A percentile compares a stretch with the other conserved stretches of the same genome.
Evolutionary conservation across 2,888 invertebrate genomes (phyloP).

Genomic region (Cephus sareptanus): DNA sequence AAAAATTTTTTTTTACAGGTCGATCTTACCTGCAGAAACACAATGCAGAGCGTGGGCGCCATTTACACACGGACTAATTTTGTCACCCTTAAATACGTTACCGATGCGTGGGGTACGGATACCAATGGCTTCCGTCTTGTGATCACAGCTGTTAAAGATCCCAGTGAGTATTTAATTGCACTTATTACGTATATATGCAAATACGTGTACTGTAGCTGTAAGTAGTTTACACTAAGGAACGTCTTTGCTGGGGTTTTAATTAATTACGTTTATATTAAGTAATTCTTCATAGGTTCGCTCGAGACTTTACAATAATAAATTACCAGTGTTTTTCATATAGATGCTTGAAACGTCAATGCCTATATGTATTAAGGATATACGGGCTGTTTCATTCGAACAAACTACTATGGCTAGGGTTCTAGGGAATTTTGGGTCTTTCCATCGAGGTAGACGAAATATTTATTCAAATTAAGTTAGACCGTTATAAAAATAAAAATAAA

Average conservation of each 20-base stretch:
- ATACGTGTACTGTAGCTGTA: neutral
- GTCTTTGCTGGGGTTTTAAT: neutral
- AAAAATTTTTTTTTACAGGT: constrained; percentile 72
- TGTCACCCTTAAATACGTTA: constrained; percentile 92
- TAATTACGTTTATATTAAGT: too few species aligned
- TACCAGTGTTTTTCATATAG: too few species aligned
- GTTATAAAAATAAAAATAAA: too few species aligned
- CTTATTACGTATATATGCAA: neutral
- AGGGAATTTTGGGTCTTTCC: too few species aligned
- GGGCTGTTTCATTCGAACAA: too few species aligned
- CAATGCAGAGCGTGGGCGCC: constrained; percentile 87
- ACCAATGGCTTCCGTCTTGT: constrained; percentile 92
- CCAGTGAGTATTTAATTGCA: constrained; percentile 76
- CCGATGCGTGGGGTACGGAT: constrained; percentile 92
- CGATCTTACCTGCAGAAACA: constrained; percentile 91
- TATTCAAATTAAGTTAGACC: too few species aligned
- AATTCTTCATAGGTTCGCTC: too few species aligned
- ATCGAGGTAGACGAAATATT: too few species aligned
- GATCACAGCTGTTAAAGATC: constrained; percentile 94
- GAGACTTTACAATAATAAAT: too few species aligned
- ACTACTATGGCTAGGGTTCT: too few species aligned
- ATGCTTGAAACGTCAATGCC: too few species aligned
- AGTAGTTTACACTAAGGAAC: constrained; percentile 7
- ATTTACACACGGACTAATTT: constrained; percentile 93
- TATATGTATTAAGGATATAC: too few species aligned